Conservation (phyloP, 2,797 vertebrate genomes). For the Ambastaia sidthimunki region DNA sequence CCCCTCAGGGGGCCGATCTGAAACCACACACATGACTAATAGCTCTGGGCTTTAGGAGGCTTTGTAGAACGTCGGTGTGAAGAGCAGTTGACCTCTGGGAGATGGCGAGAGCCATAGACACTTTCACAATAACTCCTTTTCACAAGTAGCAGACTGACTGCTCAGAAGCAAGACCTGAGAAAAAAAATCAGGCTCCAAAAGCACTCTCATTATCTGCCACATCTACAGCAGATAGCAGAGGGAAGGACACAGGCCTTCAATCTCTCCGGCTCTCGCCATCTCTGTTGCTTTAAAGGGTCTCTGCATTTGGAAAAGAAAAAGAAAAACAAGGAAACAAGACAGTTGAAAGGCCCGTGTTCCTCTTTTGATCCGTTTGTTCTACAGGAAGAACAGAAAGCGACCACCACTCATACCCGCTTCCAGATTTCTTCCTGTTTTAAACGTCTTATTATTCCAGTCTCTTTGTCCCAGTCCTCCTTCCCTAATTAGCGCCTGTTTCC, state of each 20-base stretch:
- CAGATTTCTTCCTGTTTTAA: slow-evolving; percentile 61
- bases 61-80: slow-evolving; percentile 54
- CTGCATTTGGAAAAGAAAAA: slow-evolving; percentile 19
- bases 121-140: slow-evolving; percentile 33
- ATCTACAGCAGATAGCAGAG: neutral
- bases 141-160: slow-evolving; percentile 12
- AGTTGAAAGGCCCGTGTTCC: slow-evolving; percentile 8
- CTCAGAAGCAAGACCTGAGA: slow-evolving; percentile 1
- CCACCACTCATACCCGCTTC: slow-evolving; percentile 41
- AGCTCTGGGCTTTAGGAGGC: slow-evolving; percentile 45
- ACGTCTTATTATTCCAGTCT: slow-evolving; percentile 57
- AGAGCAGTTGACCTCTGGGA: slow-evolving; percentile 37
- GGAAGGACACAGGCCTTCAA: neutral
- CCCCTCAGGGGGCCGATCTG: slow-evolving; percentile 32
- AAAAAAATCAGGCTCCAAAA: neutral
- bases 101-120: neutral
- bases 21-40: slow-evolving; percentile 47
- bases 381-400: slow-evolving; percentile 23
- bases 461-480: slow-evolving; percentile 55
- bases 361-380: slow-evolving; percentile 44
- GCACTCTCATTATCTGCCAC: slow-evolving; percentile 14
- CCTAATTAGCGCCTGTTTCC: slow-evolving; percentile 63
- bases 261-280: slow-evolving; percentile 5
- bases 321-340: slow-evolving; percentile 36
- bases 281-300: slow-evolving; percentile 28